These are phyloP conservation scores for Catharus minimus DNA, from an alignment of 2,113 vertebrate genomes.

Conservation along the genomic window DNA sequence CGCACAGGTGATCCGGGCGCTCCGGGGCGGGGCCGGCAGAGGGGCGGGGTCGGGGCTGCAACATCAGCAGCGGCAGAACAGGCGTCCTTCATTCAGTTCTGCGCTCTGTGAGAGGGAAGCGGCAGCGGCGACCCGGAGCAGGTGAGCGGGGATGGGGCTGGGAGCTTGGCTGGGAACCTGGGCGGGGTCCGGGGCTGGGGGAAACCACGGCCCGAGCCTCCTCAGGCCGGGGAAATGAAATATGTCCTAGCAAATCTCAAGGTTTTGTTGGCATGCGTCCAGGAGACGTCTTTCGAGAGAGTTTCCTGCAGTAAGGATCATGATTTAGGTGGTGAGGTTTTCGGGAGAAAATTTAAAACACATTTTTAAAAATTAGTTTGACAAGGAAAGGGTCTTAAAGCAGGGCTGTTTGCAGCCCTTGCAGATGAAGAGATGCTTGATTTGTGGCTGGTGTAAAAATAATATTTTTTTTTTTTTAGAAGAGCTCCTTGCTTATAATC, in stretches of 20 bases:
- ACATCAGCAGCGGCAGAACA: rapidly evolving
- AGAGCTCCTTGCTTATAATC: background rate
- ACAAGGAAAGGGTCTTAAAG: background rate
- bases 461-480: background rate
- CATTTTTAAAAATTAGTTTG: background rate
- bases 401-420: background rate
- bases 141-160: background rate
- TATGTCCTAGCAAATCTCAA: background rate
- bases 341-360: background rate
- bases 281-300: background rate
- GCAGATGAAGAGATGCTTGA: background rate
- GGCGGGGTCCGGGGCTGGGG: too few species aligned
- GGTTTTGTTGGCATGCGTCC: background rate
- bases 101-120: rapidly evolving
- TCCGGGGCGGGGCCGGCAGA: too few species aligned
- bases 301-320: background rate
- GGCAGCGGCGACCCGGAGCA: background rate
- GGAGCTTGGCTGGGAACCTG: background rate
- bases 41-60: too few species aligned
- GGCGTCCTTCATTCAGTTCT: too few species aligned
- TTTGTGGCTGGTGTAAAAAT: background rate
- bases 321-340: background rate
- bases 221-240: background rate
- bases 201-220: too few species aligned
- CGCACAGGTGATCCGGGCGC: background rate